phyloP scores from a whole-genome alignment of 2,113 vertebrate genomes.

The Ahaetulla prasina region DNA sequence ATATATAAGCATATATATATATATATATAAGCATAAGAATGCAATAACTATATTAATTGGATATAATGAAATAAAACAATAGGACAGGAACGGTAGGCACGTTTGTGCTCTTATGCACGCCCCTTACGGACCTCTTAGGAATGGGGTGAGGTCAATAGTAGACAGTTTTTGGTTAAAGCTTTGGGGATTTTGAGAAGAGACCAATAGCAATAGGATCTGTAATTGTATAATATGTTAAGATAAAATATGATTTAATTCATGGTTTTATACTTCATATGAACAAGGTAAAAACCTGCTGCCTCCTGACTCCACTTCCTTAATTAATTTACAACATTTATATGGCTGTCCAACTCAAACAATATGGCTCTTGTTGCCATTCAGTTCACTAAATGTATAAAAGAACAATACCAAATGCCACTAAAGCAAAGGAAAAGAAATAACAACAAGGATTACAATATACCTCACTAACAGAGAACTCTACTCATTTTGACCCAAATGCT shows the following conservation, averaged over 20 bases:
- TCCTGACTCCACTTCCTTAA: not conserved
- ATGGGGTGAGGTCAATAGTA: too few species aligned
- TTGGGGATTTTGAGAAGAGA: too few species aligned
- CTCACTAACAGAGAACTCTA: not conserved
- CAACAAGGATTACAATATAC: not conserved
- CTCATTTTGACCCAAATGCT: not conserved
- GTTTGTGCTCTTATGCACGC: too few species aligned
- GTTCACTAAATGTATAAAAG: not conserved
- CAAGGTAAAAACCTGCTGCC: not conserved
- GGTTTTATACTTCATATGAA: not conserved
- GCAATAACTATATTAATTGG: too few species aligned
- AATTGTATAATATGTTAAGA: not conserved
- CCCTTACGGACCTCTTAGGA: too few species aligned
- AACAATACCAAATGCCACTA: not conserved
- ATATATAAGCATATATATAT: too few species aligned
- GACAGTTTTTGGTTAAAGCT: too few species aligned
- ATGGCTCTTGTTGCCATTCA: not conserved
- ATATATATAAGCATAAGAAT: too few species aligned
- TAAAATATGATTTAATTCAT: not conserved
- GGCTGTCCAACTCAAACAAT: not conserved
- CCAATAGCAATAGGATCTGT: not conserved
- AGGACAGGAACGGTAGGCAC: too few species aligned
- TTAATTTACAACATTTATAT: not conserved
- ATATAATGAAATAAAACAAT: too few species aligned
- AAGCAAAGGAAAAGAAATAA: not conserved